Evolutionary conservation across 2,888 invertebrate genomes (phyloP), one percentile per base, ranked within the genome.

Genomic region (Dromius quadrimaculatus): DNA sequence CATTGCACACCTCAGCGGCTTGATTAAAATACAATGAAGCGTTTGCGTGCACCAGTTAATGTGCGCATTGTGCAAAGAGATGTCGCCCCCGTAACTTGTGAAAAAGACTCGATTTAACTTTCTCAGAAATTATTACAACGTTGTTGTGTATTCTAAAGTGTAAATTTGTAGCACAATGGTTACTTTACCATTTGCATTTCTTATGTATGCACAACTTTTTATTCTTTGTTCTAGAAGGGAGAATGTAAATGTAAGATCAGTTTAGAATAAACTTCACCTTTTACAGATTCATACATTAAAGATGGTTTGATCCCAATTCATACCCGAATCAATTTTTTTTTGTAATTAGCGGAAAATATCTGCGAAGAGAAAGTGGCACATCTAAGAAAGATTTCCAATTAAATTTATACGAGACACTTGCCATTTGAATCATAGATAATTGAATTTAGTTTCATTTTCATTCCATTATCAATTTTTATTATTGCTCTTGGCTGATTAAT

Each of bases 11-110:
- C 59, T 36, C 11, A 9, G 36, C 59, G 22, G n/a, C 36, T 36
- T n/a, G 57, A 59, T 59, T 59, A 59, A 59, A 59, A 59, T 59
- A 59, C 59, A 59, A 59, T 59, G 59, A 59, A 59, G 19, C 36
- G 59, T 59, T 36, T 36, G 36, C 36, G 17, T 59, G 34, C 34
- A 36, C 34, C 36, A 59, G 59, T 59, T 59, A 59, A 59, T 59
- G 59, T 59, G 34, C 36, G 59, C 59, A 59, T 59, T 59, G 59
- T 59, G 59, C 36, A 59, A 36, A 59, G 59, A 59, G 17, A 36
- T 59, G 59, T 59, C 59, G 59, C 59, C 59, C 59, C 59, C 59
- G 36, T 59, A 15, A 17, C 32, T 57, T 23, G 36, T 17, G 34
- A 32, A 32, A 50, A 57, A 57, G 9, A 57, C 57, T 15, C 57